Conservation (phyloP, 2,797 vertebrate genomes). For the Amblyopsis hoosieri region DNA sequence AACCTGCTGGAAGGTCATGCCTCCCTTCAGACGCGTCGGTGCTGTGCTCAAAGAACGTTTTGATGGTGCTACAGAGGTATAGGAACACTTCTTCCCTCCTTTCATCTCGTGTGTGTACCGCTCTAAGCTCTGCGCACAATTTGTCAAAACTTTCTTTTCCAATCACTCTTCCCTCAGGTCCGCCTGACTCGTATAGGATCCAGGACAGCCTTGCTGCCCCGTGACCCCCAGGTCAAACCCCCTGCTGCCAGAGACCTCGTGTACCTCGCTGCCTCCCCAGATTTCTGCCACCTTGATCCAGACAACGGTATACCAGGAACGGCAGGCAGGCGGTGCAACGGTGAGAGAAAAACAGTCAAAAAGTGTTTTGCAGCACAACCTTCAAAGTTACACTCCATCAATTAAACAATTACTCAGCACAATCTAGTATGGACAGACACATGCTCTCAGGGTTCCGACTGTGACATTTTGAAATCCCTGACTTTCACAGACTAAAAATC, state of each 20-base stretch:
- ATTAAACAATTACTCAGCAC: background rate
- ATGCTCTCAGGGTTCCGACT: background rate
- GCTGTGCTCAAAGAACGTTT: slow-evolving; percentile 80
- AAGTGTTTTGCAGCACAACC: background rate
- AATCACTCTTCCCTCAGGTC: slow-evolving; percentile 59
- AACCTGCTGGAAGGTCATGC: slow-evolving; percentile 84
- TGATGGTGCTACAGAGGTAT: slow-evolving; percentile 80
- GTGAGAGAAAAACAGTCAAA: slow-evolving; percentile 48
- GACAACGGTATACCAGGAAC: slow-evolving; percentile 73
- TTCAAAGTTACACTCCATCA: background rate
- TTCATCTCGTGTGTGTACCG: background rate
- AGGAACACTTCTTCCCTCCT: slow-evolving; percentile 4
- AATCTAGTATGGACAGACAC: background rate
- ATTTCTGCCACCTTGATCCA: slow-evolving; percentile 78
- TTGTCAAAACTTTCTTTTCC: slow-evolving; percentile 1
- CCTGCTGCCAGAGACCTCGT: slow-evolving; percentile 76
- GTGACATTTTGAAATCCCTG: too few relatives aligned
- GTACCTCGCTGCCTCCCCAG: slow-evolving; percentile 78
- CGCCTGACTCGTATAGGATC: slow-evolving; percentile 74
- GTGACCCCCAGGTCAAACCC: slow-evolving; percentile 80
- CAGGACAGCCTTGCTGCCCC: slow-evolving; percentile 76
- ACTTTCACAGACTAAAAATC: too few relatives aligned
- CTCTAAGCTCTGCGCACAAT: background rate
- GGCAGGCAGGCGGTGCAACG: slow-evolving; percentile 74
- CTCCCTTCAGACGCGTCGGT: slow-evolving; percentile 77